Base-by-base conservation (phyloP, 2,797 vertebrate genomes). In the Ceryle rudis region DNA sequence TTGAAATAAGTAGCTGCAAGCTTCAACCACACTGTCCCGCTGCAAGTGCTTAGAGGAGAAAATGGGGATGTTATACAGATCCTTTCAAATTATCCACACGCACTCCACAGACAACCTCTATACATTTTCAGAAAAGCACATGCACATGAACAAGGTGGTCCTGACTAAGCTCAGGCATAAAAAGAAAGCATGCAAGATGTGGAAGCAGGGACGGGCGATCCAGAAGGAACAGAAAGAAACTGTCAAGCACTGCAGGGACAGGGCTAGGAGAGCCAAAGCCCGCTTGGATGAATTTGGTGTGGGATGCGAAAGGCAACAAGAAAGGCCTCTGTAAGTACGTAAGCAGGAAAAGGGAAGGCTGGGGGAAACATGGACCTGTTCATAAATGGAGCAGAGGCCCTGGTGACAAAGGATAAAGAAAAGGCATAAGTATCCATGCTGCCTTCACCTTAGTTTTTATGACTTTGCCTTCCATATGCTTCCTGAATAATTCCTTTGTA, bases 191-290 rank as follows among this genome's bases (percentile, higher is more conserved):
- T 7, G 2, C 4, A 69, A 57, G 54, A 65, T 10, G 15, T 46
- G 37, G 49, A 39, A 83, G 57, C 31, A 42, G 61, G 23, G 49
- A 75, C 0, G 2, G 14, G 29, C 0, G 0, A 81, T 20, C 16
- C 16, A 51, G 33, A 6, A 65, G 4, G 35, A 90, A 94, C 21
- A 90, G 10, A 78, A 80, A 71, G 28, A 74, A 80, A 81, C 26
- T 35, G 46, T 33, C 55, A 55, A 52, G 7, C 20, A 17, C 14
- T 7, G 39, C 54, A 65, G 49, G 28, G 46, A 79, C 4, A 13
- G 15, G 26, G 22, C 44, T 57, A 61, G 28, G 39, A 71, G 79
- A 81, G 33, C 17, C 73, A 86, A 86, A 92, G 49, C 44, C 37
- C 58, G 52, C 10, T 11, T 21, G 12, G 22, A 51, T 60, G 7